A percentile compares a stretch with the other conserved stretches of the same genome.
Conservation (phyloP, 1,140 invertebrate species). For the Neodiprion virginianus region DNA sequence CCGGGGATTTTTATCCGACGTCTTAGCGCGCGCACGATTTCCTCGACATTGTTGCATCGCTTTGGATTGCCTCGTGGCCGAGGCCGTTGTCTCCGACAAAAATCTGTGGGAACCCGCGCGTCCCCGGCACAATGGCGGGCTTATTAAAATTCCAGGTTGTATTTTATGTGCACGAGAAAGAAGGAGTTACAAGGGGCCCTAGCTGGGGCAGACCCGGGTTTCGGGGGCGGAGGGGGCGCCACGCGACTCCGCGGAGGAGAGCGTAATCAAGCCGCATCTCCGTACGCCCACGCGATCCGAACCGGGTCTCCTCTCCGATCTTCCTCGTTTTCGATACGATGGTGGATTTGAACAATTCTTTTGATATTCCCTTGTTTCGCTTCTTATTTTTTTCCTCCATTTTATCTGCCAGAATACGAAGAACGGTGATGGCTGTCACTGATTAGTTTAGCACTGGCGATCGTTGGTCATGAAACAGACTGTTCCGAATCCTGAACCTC, state of each 20-base stretch:
- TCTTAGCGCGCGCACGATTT: neutral
- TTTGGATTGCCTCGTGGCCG: neutral
- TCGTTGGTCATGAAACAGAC: no score
- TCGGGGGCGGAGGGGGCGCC: slow-evolving; percentile 38
- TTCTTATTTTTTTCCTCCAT: neutral
- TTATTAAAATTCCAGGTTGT: slow-evolving; percentile 54
- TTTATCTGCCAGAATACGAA: no score
- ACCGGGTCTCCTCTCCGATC: neutral
- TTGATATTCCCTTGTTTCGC: neutral
- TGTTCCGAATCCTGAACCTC: no score
- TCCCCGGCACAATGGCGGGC: slow-evolving; percentile 45
- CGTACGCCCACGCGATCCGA: slow-evolving; percentile 48
- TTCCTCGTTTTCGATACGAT: neutral
- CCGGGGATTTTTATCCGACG: neutral
- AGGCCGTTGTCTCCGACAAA: slow-evolving; percentile 28
- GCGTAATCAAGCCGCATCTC: slow-evolving; percentile 46
- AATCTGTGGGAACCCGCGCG: slow-evolving; percentile 46
- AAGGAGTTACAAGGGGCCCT: slow-evolving; percentile 1
- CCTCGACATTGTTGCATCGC: neutral
- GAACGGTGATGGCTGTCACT: no score
- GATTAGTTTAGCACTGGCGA: no score
- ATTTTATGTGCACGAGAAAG: slow-evolving; percentile 44
- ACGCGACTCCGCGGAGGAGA: slow-evolving; percentile 42
- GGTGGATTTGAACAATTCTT: neutral
- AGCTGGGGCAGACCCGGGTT: slow-evolving; percentile 29